These are phyloP conservation scores for Yponomeuta sedellus DNA, from an alignment of 2,888 invertebrate genomes.

Conservation along the genomic window DNA sequence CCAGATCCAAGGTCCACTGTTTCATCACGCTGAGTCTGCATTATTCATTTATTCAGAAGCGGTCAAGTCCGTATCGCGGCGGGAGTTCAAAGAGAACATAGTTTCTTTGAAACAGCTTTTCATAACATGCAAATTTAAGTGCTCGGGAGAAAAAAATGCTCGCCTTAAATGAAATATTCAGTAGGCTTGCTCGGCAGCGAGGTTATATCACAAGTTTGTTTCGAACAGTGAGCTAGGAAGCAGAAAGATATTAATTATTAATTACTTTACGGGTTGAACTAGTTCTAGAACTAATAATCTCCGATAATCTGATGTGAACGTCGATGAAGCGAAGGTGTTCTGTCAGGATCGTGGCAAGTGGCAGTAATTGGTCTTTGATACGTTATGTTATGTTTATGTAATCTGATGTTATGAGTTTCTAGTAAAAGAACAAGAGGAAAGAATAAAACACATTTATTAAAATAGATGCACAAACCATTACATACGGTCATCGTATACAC, in stretches of 20 bases:
- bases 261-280: neutral
- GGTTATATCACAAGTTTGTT: constrained; percentile 55
- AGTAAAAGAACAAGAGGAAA: no score
- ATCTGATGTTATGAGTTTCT: no score
- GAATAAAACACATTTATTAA: no score
- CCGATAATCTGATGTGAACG: no score
- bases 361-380: no score
- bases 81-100: constrained; percentile 3
- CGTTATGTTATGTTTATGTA: no score
- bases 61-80: neutral
- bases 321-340: no score
- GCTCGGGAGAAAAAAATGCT: constrained; percentile 49
- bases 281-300: no score
- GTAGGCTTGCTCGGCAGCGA: constrained; percentile 41
- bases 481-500: no score
- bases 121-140: constrained; percentile 67
- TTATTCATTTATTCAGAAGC: neutral
- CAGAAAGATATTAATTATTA: neutral
- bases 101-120: constrained; percentile 27
- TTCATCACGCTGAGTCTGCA: neutral
- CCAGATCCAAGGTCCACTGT: neutral
- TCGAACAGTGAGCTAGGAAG: constrained; percentile 23
- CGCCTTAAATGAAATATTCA: constrained; percentile 67
- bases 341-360: no score
- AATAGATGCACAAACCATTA: no score